Conservation (phyloP, 2,113 vertebrate species). For the Charadrius vociferus region DNA sequence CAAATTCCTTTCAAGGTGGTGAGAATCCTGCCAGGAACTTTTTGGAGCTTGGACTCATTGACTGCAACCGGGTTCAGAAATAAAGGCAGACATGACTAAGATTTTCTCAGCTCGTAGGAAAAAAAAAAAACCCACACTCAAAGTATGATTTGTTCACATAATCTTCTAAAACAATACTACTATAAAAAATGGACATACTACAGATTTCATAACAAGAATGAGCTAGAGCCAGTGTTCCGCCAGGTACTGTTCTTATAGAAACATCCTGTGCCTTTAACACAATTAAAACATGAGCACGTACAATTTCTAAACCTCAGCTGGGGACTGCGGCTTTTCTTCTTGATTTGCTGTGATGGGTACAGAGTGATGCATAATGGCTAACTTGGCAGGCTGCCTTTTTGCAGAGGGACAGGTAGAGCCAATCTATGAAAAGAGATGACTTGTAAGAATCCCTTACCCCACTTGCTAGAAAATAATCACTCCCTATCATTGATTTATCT, state of each 20-base stretch:
- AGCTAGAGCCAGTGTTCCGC: background rate
- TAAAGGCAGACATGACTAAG: background rate
- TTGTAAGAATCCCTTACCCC: background rate
- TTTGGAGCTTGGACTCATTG: background rate
- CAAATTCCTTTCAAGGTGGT: background rate
- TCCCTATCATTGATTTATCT: background rate
- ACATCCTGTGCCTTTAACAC: background rate
- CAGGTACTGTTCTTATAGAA: background rate
- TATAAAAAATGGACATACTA: background rate
- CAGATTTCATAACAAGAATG: background rate
- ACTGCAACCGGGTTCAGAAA: background rate
- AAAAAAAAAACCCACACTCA: background rate
- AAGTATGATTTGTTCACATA: background rate
- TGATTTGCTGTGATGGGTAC: background rate
- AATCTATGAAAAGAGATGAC: background rate
- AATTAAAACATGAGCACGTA: background rate
- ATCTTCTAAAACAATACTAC: background rate
- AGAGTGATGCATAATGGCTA: background rate
- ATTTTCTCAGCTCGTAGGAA: background rate
- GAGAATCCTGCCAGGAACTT: background rate
- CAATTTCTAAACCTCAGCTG: conserved; percentile 1
- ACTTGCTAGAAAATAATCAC: background rate
- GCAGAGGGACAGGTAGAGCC: background rate
- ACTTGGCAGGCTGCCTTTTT: background rate
- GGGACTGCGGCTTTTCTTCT: background rate